These are phyloP conservation scores for Papilio gigon DNA, from an alignment of 2,888 invertebrate species.

Conservation along the genomic window DNA sequence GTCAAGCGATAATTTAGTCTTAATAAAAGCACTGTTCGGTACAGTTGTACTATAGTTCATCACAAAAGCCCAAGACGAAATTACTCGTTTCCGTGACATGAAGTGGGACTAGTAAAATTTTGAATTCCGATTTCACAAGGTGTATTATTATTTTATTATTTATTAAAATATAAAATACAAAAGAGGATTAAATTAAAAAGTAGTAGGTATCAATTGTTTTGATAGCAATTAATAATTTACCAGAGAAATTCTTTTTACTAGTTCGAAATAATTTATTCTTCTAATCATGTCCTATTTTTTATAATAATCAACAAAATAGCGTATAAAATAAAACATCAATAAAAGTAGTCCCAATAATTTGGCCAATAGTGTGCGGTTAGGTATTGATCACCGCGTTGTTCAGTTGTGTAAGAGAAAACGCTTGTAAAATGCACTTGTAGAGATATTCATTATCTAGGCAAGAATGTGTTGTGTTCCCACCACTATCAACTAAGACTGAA, in stretches of 20 bases:
- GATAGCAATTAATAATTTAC: too few species aligned
- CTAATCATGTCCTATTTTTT: too few species aligned
- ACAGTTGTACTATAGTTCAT: too few species aligned
- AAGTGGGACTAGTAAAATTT: background rate
- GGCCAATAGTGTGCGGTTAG: conserved; percentile 14
- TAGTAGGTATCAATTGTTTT: too few species aligned
- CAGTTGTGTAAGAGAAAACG: conserved; percentile 21
- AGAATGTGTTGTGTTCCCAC: background rate
- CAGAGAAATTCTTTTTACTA: too few species aligned
- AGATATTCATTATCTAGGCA: background rate
- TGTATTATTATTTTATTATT: background rate
- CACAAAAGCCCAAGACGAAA: background rate
- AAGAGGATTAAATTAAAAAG: too few species aligned
- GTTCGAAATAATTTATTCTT: too few species aligned
- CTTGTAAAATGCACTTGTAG: conserved; percentile 5
- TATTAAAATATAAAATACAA: too few species aligned
- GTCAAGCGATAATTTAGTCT: too few species aligned
- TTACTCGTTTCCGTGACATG: background rate
- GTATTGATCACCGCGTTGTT: conserved; percentile 19
- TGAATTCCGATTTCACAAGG: background rate
- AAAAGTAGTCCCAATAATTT: background rate
- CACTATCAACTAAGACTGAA: background rate
- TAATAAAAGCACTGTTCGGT: too few species aligned
- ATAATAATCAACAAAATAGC: background rate
- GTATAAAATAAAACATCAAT: background rate